phyloP scores from a whole-genome alignment of 2,113 vertebrate genomes.

The Gobio gobio region DNA sequence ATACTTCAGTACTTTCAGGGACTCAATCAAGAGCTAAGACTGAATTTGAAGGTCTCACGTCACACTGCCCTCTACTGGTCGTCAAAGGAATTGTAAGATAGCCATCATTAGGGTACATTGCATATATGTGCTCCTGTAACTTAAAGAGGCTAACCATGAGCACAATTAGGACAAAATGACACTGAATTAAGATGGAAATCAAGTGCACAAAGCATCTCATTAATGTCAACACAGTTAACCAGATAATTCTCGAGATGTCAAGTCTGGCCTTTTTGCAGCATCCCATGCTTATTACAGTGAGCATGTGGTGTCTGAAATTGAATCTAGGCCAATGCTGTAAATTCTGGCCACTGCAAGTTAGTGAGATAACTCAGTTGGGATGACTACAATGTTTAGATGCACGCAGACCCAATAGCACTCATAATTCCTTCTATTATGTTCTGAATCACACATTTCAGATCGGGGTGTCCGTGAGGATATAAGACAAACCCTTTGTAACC shows the following conservation, averaged over 20 bases:
- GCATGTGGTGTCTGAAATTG: constrained; percentile 37
- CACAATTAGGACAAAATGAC: background rate
- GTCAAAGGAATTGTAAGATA: constrained; percentile 5
- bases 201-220: background rate
- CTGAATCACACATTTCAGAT: constrained; percentile 30
- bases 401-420: constrained; percentile 26
- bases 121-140: background rate
- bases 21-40: background rate
- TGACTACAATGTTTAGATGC: constrained; percentile 40
- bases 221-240: background rate
- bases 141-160: background rate
- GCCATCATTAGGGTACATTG: background rate
- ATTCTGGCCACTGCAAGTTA: background rate
- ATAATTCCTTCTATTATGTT: constrained; percentile 39
- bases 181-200: background rate
- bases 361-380: constrained; percentile 46
- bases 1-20: background rate
- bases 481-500: background rate
- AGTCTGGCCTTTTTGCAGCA: background rate
- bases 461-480: background rate
- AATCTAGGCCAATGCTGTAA: constrained; percentile 6
- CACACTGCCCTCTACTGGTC: constrained; percentile 58
- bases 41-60: background rate
- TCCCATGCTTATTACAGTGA: constrained; percentile 33
- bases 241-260: background rate